phyloP scores from a whole-genome alignment of 2,797 vertebrate species.

The Anisognathus igniventris region DNA sequence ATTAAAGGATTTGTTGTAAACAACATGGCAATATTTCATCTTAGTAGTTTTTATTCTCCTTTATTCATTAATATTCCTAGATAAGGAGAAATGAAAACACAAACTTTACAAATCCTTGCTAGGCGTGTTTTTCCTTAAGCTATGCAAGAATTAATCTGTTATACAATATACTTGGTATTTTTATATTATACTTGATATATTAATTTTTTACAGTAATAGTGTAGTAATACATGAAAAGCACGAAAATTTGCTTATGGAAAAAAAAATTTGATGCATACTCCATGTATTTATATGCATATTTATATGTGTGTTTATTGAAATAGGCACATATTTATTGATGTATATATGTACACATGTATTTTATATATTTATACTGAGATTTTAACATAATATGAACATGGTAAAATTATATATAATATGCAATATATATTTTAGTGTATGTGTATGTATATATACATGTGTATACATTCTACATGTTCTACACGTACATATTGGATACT shows the following conservation, averaged over 20 bases:
- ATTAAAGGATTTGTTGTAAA: background rate
- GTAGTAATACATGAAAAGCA: background rate
- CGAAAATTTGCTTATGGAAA: background rate
- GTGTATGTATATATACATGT: background rate
- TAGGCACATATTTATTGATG: rapidly evolving
- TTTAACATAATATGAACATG: background rate
- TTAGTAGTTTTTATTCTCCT: background rate
- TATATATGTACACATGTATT: background rate
- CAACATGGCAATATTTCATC: background rate
- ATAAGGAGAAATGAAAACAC: background rate
- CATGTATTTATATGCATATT: background rate
- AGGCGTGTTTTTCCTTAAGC: background rate
- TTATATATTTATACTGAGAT: background rate
- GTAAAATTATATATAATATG: background rate
- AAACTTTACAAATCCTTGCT: background rate
- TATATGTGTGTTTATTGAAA: background rate
- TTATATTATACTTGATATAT: background rate
- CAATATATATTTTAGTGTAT: background rate
- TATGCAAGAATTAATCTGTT: background rate
- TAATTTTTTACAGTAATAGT: background rate
- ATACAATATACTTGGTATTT: background rate
- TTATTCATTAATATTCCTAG: background rate
- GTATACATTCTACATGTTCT: background rate
- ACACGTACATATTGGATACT: background rate
- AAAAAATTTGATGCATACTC: background rate